Evolutionary conservation across 1,140 invertebrate genomes (phyloP), one percentile per base, ranked within the genome.

Genomic region (Drosophila parabipectinata): DNA sequence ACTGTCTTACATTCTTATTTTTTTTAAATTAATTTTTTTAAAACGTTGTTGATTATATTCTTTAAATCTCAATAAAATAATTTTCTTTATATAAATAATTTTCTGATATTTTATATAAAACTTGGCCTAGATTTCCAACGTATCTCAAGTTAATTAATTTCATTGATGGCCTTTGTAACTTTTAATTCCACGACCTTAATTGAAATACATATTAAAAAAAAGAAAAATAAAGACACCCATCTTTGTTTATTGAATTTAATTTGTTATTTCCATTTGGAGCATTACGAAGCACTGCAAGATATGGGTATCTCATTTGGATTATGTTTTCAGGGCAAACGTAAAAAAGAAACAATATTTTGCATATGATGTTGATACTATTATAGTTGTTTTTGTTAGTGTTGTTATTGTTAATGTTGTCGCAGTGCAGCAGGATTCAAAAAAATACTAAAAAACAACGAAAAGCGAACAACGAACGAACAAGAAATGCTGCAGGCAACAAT

Each of bases 401-500:
- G 59, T 34, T 53, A 32, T 48, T 66, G 66, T 37, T 63, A 56
- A 59, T 64, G 55, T 69, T 69, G 66, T 50, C 67, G 67, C 67
- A 69, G 67, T 71, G 67, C 67, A 69, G 66, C 66, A 69, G 37
- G 59, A 61, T 32, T 30, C 58, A 67, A 67, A 34, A 50, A 52
- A 24, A 59, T 47, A 59, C 10, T 34, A 59, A 21, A 44, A 66
- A 47, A 10, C 7, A 47, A 47, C n/a, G 9, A 10, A 47, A 6
- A 10, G 9, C 7, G 47, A 39, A 32, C 15, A 66, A 50, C 63
- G 57, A 51, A 62, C 45, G 55, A 57, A 57, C 39, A 45, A 39
- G 71, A 60, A 74, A 53, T 57, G 79, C 79, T 77, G 61, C 75
- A 78, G 67, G 72, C 47, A 75, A 58, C 51, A 60, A 62, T 68